Evolutionary conservation across 2,113 vertebrate species (phyloP).

Genomic region (Sinosuthora webbiana): DNA sequence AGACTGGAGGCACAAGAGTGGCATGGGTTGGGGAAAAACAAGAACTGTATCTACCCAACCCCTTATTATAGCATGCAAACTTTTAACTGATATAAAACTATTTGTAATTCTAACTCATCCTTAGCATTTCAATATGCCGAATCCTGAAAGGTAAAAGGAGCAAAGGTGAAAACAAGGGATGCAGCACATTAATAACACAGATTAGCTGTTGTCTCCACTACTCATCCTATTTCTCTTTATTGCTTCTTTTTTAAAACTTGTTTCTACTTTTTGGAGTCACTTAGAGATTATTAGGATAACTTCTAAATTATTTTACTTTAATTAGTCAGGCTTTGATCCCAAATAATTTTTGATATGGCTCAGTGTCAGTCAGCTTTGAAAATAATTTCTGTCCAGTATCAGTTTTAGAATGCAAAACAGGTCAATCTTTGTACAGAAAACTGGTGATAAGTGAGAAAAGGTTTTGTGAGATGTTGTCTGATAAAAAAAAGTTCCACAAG

Average conservation of each 20-base stretch:
- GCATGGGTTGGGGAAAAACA: rapidly evolving
- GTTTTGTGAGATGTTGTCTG: not conserved
- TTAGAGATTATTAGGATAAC: not conserved
- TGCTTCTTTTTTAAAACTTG: not conserved
- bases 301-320: not conserved
- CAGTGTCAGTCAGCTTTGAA: not conserved
- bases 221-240: not conserved
- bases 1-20: rapidly evolving
- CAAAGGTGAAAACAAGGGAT: not conserved
- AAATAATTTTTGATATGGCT: not conserved
- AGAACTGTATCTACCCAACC: not conserved
- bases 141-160: not conserved
- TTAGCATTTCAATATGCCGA: not conserved
- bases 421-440: not conserved
- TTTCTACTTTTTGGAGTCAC: not conserved
- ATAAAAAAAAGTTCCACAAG: constrained; percentile 12
- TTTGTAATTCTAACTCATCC: not conserved
- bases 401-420: constrained; percentile 5
- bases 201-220: not conserved
- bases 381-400: not conserved
- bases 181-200: not conserved
- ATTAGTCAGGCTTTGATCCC: not conserved
- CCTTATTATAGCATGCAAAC: not conserved
- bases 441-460: not conserved
- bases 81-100: not conserved